phyloP scores from a whole-genome alignment of 2,888 invertebrate genomes.

The Pachymerium ferrugineum region DNA sequence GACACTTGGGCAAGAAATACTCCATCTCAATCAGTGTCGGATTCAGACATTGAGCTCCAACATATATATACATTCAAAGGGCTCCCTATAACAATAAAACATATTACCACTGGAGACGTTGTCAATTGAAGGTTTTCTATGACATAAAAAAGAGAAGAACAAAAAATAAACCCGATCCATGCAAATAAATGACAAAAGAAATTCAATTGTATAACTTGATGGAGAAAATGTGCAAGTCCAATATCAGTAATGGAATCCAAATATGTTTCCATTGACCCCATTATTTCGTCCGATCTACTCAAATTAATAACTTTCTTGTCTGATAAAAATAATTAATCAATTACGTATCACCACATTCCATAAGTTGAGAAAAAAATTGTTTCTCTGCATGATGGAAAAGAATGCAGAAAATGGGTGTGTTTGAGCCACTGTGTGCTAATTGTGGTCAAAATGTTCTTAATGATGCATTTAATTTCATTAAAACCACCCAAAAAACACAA shows the following conservation, averaged over 20 bases:
- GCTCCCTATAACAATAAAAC: background rate
- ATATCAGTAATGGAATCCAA: constrained; percentile 5
- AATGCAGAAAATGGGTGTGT: background rate
- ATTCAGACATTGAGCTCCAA: constrained; percentile 14
- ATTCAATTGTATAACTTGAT: background rate
- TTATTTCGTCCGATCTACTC: background rate
- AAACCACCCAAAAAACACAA: constrained; percentile 1
- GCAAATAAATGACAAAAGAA: background rate
- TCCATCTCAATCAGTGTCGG: constrained; percentile 16
- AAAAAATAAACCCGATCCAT: background rate
- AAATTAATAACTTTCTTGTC: background rate
- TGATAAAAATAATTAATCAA: background rate
- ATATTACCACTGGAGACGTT: background rate
- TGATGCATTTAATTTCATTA: constrained; percentile 14
- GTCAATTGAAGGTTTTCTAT: background rate
- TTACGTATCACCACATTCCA: no score
- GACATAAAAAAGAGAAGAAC: background rate
- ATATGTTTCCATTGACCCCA: background rate
- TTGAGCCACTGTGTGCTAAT: background rate
- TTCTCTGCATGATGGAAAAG: no score
- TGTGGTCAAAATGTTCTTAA: constrained; percentile 21
- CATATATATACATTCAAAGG: background rate
- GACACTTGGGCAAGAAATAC: constrained; percentile 7
- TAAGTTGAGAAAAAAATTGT: no score
- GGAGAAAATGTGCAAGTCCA: background rate